These are phyloP conservation scores for Bradysia coprophila DNA, from an alignment of 1,140 invertebrate genomes.

Conservation along the genomic window DNA sequence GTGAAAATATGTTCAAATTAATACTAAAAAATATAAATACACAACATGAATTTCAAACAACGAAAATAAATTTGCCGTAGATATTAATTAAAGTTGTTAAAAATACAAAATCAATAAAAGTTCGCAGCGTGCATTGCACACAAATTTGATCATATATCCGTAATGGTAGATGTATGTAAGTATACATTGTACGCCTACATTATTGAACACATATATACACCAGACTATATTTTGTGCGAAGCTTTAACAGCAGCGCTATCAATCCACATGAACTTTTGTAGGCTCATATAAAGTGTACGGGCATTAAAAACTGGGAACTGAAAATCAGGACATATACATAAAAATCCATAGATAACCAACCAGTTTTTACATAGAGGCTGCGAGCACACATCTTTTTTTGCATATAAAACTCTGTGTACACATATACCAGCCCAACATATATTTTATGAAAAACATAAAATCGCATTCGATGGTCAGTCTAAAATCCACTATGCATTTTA, in stretches of 20 bases:
- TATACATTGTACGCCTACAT: too few species aligned
- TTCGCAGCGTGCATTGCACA: neutral
- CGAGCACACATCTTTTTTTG: neutral
- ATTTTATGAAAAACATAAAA: neutral
- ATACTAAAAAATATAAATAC: too few species aligned
- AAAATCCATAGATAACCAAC: too few species aligned
- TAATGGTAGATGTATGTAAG: too few species aligned
- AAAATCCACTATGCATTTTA: neutral
- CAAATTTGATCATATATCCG: neutral
- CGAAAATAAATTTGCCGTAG: neutral
- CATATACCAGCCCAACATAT: too few species aligned
- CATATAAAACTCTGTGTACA: too few species aligned
- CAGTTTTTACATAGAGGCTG: neutral
- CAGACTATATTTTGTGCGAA: too few species aligned
- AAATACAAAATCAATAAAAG: neutral
- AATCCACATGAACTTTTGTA: neutral
- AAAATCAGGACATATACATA: too few species aligned
- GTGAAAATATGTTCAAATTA: too few species aligned
- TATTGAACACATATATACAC: too few species aligned
- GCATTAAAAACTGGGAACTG: too few species aligned
- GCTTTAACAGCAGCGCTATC: too few species aligned
- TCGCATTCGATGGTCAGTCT: neutral
- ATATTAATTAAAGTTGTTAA: neutral
- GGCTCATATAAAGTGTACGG: neutral
- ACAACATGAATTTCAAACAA: neutral